phyloP scores from a whole-genome alignment of 2,113 vertebrate species.

The Bombycilla garrulus region DNA sequence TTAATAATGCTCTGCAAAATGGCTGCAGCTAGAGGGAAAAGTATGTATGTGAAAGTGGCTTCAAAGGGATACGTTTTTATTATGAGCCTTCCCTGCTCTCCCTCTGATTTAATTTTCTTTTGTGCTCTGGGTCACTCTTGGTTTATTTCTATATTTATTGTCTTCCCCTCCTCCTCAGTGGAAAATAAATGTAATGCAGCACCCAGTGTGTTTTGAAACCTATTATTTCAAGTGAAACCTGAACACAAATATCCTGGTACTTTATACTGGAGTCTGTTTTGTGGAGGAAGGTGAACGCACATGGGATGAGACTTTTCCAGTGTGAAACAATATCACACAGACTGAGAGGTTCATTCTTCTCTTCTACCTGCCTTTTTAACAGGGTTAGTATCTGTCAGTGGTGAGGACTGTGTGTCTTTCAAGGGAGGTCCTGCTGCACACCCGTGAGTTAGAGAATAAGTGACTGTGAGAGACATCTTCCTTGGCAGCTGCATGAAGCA shows the following conservation, averaged over 20 bases:
- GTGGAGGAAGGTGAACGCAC: background rate
- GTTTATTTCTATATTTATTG: slow-evolving; percentile 45
- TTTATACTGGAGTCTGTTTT: background rate
- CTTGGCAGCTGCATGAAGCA: background rate
- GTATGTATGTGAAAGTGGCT: background rate
- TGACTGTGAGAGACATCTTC: background rate
- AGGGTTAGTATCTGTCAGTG: background rate
- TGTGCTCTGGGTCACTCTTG: background rate
- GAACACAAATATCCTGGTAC: background rate
- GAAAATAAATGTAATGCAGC: slow-evolving; percentile 15
- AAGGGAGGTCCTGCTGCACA: background rate
- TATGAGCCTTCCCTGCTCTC: background rate
- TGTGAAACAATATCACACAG: background rate
- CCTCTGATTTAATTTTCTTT: slow-evolving; percentile 35
- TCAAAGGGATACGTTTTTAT: slow-evolving; percentile 30
- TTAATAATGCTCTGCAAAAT: slow-evolving; percentile 57
- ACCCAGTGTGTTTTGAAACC: slow-evolving; percentile 43
- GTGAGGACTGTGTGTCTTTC: background rate
- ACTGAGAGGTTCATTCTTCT: background rate
- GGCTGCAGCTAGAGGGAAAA: slow-evolving; percentile 6
- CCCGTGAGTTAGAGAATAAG: background rate
- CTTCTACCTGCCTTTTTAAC: background rate
- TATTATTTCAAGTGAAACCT: background rate
- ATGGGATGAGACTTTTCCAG: background rate
- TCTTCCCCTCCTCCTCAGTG: background rate